Percentiles rank a stretch among this genome's conserved stretches.
phyloP scores from a whole-genome alignment of 2,888 invertebrate genomes.

The Neoascia interrupta region DNA sequence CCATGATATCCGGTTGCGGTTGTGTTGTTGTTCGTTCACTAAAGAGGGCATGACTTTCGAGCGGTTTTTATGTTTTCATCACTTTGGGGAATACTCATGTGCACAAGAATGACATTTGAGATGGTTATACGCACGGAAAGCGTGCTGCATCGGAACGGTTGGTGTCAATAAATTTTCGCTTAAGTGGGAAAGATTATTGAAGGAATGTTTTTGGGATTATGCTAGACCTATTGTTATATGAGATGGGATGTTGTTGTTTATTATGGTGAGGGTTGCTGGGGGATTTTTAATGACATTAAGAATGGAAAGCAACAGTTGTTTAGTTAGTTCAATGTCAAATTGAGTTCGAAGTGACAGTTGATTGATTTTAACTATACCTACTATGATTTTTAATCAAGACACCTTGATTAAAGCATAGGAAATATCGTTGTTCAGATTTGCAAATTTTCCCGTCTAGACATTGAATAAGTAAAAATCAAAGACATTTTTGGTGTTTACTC shows the following conservation, averaged over 20 bases:
- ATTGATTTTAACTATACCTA: too few species aligned
- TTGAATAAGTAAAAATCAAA: too few species aligned
- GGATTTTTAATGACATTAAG: constrained; percentile 12
- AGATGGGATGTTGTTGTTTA: constrained; percentile 30
- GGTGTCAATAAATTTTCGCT: constrained; percentile 63
- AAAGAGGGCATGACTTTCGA: constrained; percentile 25
- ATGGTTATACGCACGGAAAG: constrained; percentile 34
- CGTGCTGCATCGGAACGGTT: constrained; percentile 54
- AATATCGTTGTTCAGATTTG: too few species aligned
- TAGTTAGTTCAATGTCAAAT: background rate
- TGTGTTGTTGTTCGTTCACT: too few species aligned
- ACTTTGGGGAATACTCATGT: constrained; percentile 60
- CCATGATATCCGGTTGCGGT: constrained; percentile 66
- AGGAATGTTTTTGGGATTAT: constrained; percentile 35
- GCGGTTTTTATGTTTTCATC: constrained; percentile 40
- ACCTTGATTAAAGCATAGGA: too few species aligned
- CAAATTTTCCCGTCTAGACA: too few species aligned
- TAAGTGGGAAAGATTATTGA: constrained; percentile 57
- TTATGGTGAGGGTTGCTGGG: background rate
- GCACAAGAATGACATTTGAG: constrained; percentile 52
- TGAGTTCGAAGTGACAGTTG: background rate
- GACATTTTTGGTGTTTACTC: too few species aligned
- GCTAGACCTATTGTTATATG: background rate
- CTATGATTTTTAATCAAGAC: too few species aligned
- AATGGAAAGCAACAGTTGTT: constrained; percentile 45